phyloP scores from a whole-genome alignment of 2,797 vertebrate species.

The Coregonus suidteri region DNA sequence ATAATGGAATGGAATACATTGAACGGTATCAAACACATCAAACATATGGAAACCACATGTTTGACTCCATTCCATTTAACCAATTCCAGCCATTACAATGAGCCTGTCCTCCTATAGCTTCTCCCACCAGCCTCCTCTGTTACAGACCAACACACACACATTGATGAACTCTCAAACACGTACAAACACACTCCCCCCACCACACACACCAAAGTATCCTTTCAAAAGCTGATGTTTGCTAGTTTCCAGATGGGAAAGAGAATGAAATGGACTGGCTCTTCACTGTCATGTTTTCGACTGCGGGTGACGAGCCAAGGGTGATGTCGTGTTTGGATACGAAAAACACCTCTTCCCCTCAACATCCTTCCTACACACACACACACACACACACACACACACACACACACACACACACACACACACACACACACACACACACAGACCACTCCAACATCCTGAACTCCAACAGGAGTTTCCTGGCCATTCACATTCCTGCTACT shows the following conservation, averaged over 20 bases:
- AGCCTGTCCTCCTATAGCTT: too few relatives aligned
- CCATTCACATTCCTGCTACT: conserved; percentile 67
- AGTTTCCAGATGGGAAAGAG: conserved; percentile 56
- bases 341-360: conserved; percentile 71
- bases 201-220: background rate
- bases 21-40: too few relatives aligned
- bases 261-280: conserved; percentile 49
- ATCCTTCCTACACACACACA: conserved; percentile 45
- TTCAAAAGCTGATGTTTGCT: conserved; percentile 28
- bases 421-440: too few relatives aligned
- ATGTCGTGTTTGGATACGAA: conserved; percentile 70
- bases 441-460: conserved; percentile 57
- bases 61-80: too few relatives aligned
- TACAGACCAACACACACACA: background rate
- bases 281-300: conserved; percentile 73
- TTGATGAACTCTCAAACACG: too few relatives aligned
- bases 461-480: conserved; percentile 76
- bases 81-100: too few relatives aligned
- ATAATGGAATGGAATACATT: too few relatives aligned
- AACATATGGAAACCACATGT: too few relatives aligned
- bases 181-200: too few relatives aligned
- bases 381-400: conserved; percentile 20
- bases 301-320: conserved; percentile 60
- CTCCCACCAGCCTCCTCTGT: too few relatives aligned
- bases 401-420: conserved; percentile 19